Percentiles rank a stretch among this genome's conserved stretches.
Conservation (phyloP, 2,888 invertebrate genomes). For the Nemotelus pantherinus region DNA sequence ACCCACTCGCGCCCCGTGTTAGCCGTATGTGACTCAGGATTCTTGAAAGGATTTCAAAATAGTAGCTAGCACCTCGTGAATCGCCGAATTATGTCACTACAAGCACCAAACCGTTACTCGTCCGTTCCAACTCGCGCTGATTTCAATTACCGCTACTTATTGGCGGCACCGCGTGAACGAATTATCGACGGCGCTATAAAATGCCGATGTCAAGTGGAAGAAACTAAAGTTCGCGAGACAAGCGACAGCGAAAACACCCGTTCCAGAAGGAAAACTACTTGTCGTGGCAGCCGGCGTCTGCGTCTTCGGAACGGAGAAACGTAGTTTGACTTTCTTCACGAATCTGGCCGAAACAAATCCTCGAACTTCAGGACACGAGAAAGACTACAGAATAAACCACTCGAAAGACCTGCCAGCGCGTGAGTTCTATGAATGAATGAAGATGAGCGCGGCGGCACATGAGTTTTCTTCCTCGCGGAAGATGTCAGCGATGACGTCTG, state of each 20-base stretch:
- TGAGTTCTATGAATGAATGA: constrained; percentile 42
- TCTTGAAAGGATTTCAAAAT: too few relatives aligned
- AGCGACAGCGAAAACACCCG: constrained; percentile 22
- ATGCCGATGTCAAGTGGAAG: not conserved
- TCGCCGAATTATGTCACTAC: constrained; percentile 27
- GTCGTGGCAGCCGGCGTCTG: constrained; percentile 53
- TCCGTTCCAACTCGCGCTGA: not conserved
- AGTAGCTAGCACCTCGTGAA: not conserved
- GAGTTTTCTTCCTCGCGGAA: constrained; percentile 18
- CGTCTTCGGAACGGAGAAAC: constrained; percentile 52
- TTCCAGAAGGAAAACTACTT: constrained; percentile 38
- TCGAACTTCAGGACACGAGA: not conserved
- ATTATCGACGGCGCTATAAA: not conserved
- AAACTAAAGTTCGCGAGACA: not conserved
- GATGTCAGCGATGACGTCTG: not conserved
- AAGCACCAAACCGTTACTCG: constrained; percentile 1
- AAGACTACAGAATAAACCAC: not conserved
- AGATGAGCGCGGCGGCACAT: not conserved
- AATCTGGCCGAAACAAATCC: not conserved
- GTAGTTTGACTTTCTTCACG: not conserved
- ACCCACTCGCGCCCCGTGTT: not conserved
- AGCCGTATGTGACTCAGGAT: not conserved
- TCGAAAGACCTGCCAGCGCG: constrained; percentile 14
- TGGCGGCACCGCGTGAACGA: not conserved
- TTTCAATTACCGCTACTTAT: not conserved